phyloP scores from a whole-genome alignment of 2,113 vertebrate species.

The Pardalotus punctatus region DNA sequence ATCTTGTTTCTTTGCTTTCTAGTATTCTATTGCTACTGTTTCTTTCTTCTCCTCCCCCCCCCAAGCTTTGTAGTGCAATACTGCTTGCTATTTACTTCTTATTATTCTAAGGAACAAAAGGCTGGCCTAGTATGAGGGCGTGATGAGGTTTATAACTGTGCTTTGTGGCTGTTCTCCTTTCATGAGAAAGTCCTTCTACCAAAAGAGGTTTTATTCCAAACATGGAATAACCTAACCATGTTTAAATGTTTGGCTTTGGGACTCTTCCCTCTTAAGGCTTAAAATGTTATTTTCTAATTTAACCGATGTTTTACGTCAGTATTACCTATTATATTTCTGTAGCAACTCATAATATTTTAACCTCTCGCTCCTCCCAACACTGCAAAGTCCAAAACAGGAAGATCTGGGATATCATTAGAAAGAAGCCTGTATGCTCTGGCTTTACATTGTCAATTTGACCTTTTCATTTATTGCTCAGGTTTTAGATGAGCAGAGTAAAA shows the following conservation, averaged over 20 bases:
- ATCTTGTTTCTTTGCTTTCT: constrained; percentile 62
- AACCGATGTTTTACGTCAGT: background rate
- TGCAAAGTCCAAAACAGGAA: background rate
- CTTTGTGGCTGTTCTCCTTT: background rate
- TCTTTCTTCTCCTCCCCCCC: background rate
- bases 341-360: background rate
- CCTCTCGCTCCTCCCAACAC: background rate
- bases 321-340: background rate
- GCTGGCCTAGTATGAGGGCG: background rate
- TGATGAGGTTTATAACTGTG: background rate
- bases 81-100: background rate
- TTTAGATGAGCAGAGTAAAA: background rate
- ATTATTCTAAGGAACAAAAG: background rate
- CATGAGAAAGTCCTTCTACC: background rate
- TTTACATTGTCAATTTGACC: constrained; percentile 31
- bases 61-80: background rate
- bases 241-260: background rate
- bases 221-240: background rate
- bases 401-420: background rate
- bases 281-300: background rate
- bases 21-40: constrained; percentile 44
- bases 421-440: background rate
- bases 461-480: constrained; percentile 10
- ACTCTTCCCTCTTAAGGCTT: background rate
- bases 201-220: background rate